Percentiles rank a stretch among this genome's conserved stretches.
These are phyloP conservation scores for Trichechus manatus DNA, from an alignment of 2,113 vertebrate species.

Conservation along the genomic window DNA sequence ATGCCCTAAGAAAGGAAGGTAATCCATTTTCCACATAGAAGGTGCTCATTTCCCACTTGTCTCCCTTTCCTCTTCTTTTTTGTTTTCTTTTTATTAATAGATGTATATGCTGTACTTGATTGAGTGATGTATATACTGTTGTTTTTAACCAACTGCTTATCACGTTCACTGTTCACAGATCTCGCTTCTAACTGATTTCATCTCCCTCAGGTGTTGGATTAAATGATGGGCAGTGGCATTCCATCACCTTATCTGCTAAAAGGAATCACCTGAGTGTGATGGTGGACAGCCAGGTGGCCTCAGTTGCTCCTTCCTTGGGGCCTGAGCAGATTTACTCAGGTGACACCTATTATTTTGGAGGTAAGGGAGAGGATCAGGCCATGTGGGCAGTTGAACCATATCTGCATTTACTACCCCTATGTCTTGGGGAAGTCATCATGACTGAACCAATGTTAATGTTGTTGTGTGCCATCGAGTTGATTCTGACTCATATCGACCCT, in stretches of 20 bases:
- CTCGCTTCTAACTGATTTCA: not conserved
- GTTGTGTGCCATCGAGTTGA: not conserved
- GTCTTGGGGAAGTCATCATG: not conserved
- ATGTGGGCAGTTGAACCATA: not conserved
- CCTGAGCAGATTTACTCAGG: constrained; percentile 87
- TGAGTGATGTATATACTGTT: rapidly evolving
- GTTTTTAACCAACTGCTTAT: not conserved
- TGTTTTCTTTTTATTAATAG: not conserved
- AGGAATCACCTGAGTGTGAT: constrained; percentile 89
- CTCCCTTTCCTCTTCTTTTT: not conserved
- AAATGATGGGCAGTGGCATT: constrained; percentile 97
- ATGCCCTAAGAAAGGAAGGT: not conserved
- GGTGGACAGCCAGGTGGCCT: constrained; percentile 89
- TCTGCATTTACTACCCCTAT: not conserved
- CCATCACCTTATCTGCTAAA: constrained; percentile 89
- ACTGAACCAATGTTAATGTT: not conserved
- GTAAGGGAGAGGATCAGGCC: constrained; percentile 82
- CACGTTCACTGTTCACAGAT: not conserved
- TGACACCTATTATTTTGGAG: constrained; percentile 92
- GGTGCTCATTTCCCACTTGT: not conserved
- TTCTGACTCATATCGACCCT: rapidly evolving
- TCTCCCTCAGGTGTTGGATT: constrained; percentile 89
- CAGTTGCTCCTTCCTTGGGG: constrained; percentile 79
- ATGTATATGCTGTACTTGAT: not conserved
- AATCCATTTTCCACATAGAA: not conserved